Evolutionary conservation across 2,113 vertebrate genomes (phyloP).

Genomic region (Marcusenius ussheri): DNA sequence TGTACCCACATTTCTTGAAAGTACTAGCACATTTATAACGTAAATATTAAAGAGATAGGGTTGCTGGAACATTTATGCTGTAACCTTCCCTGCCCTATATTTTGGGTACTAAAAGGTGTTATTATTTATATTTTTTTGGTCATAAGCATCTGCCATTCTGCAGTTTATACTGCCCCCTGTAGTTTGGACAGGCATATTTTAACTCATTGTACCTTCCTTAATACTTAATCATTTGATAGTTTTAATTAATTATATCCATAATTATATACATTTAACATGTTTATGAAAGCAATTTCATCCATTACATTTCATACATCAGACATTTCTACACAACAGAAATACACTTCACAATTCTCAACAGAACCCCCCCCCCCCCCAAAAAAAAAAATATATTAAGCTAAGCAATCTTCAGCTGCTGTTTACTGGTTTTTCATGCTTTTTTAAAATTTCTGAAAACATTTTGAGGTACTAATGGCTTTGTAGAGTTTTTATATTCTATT

Average conservation of each 20-base stretch:
- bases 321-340: neutral
- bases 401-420: neutral
- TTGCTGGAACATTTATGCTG: neutral
- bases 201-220: neutral
- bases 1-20: neutral
- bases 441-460: neutral
- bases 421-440: neutral
- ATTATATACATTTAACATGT: neutral
- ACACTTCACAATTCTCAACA: neutral
- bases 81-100: neutral
- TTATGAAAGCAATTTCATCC: neutral
- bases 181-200: conserved; percentile 26
- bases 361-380: neutral
- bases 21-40: neutral
- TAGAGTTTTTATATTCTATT: neutral
- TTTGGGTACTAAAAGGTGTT: neutral
- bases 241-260: neutral
- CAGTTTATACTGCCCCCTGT: conserved; percentile 52
- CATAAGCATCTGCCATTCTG: neutral
- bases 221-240: neutral
- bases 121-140: neutral
- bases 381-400: neutral
- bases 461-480: neutral
- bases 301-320: neutral
- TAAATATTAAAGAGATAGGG: neutral